These are phyloP conservation scores for Archegozetes longisetosus DNA, from an alignment of 1,140 invertebrate species.

Conservation along the genomic window DNA sequence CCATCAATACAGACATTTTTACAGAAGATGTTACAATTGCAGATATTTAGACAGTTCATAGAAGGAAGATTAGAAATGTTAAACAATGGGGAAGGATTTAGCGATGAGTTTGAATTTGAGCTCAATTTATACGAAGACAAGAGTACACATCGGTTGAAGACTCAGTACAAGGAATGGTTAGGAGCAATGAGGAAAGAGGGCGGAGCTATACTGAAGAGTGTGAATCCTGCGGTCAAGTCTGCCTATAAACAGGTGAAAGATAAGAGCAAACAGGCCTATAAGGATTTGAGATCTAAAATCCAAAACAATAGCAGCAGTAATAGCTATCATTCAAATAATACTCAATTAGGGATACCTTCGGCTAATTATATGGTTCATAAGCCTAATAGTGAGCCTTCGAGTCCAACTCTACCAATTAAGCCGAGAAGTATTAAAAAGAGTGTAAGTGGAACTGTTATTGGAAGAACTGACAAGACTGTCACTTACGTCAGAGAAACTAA, in stretches of 20 bases:
- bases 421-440: conserved; percentile 8
- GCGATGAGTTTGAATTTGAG: conserved; percentile 81
- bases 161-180: conserved; percentile 59
- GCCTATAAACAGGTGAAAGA: conserved; percentile 42
- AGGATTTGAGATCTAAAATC: conserved; percentile 45
- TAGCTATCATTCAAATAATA: neutral
- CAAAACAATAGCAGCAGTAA: conserved; percentile 31
- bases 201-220: conserved; percentile 50
- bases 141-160: conserved; percentile 39
- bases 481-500: conserved; percentile 1
- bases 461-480: neutral
- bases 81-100: conserved; percentile 46
- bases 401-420: conserved; percentile 19
- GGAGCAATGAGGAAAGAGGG: conserved; percentile 45
- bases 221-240: conserved; percentile 62
- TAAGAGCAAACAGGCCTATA: conserved; percentile 49
- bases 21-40: conserved; percentile 71
- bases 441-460: conserved; percentile 3
- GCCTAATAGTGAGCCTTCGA: conserved; percentile 23
- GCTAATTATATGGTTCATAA: neutral
- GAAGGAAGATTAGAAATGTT: conserved; percentile 75
- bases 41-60: conserved; percentile 93
- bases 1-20: conserved; percentile 69
- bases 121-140: conserved; percentile 64
- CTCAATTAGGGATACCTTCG: neutral